These are phyloP conservation scores for Drosophila emarginata DNA, from an alignment of 2,888 invertebrate genomes.

Conservation along the genomic window DNA sequence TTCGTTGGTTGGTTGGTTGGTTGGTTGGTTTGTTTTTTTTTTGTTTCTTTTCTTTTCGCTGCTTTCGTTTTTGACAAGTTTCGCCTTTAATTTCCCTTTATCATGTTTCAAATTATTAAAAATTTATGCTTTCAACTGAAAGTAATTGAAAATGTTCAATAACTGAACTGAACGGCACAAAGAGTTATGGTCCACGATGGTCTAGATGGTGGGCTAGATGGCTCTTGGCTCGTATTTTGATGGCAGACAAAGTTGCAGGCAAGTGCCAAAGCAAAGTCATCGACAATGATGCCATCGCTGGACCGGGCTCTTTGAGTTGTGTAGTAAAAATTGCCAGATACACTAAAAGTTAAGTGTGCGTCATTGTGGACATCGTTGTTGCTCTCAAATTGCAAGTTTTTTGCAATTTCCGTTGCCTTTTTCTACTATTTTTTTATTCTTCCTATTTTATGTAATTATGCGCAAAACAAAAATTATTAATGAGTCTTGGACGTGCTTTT, in stretches of 20 bases:
- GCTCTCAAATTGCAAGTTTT: slow-evolving; percentile 43
- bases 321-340: slow-evolving; percentile 58
- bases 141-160: slow-evolving; percentile 78
- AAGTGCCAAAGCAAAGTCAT: slow-evolving; percentile 61
- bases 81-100: slow-evolving; percentile 78
- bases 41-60: neutral
- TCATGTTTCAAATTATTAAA: slow-evolving; percentile 78
- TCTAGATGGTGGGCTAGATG: slow-evolving; percentile 25
- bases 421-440: slow-evolving; percentile 9
- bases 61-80: slow-evolving; percentile 64
- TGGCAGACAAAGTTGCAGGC: slow-evolving; percentile 63
- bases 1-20: neutral
- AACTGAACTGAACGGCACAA: slow-evolving; percentile 73
- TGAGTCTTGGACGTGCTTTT: slow-evolving; percentile 53
- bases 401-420: slow-evolving; percentile 53
- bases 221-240: slow-evolving; percentile 40
- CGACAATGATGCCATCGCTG: slow-evolving; percentile 42
- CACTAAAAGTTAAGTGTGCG: slow-evolving; percentile 64
- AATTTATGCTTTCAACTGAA: slow-evolving; percentile 77
- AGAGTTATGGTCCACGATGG: slow-evolving; percentile 62
- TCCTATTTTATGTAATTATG: slow-evolving; percentile 59
- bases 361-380: slow-evolving; percentile 43
- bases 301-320: slow-evolving; percentile 43
- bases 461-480: slow-evolving; percentile 51
- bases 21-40: neutral